phyloP scores from a whole-genome alignment of 2,888 invertebrate genomes.

The Ectemnius lituratus region DNA sequence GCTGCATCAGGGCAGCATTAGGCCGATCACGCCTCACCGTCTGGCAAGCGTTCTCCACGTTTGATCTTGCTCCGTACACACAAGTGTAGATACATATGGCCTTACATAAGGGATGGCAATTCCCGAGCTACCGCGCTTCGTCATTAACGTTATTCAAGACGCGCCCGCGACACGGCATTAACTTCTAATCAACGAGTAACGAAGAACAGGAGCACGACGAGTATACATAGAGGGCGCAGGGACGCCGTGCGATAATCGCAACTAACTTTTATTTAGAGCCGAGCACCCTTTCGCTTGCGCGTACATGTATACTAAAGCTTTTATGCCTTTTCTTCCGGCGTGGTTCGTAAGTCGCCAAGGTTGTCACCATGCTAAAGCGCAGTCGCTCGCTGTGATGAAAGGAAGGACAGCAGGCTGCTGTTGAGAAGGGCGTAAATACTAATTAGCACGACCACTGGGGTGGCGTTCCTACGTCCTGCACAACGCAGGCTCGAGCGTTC shows the following conservation, averaged over 20 bases:
- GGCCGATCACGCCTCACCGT: neutral
- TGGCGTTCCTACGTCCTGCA: slow-evolving; percentile 12
- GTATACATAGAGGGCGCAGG: neutral
- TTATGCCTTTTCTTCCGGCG: slow-evolving; percentile 43
- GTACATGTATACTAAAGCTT: slow-evolving; percentile 22
- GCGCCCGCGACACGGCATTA: slow-evolving; percentile 61
- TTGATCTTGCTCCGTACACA: slow-evolving; percentile 11
- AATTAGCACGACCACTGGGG: slow-evolving; percentile 51
- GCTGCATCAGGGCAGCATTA: neutral
- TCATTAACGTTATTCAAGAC: slow-evolving; percentile 69
- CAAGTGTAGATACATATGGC: slow-evolving; percentile 14
- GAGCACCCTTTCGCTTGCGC: slow-evolving; percentile 18
- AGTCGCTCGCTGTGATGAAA: slow-evolving; percentile 49
- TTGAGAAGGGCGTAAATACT: slow-evolving; percentile 61
- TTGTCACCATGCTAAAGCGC: neutral
- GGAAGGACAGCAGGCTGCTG: slow-evolving; percentile 51
- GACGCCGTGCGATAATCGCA: neutral
- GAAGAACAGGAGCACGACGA: slow-evolving; percentile 35
- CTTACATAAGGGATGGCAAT: slow-evolving; percentile 48
- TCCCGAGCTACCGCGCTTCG: slow-evolving; percentile 50
- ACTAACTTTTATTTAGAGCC: neutral
- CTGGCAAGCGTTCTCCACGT: neutral
- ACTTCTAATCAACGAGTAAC: slow-evolving; percentile 73
- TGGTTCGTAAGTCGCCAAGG: slow-evolving; percentile 54
- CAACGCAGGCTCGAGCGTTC: slow-evolving; percentile 44